These are phyloP conservation scores for Percina caprodes DNA, from an alignment of 2,113 vertebrate genomes.

Conservation along the genomic window DNA sequence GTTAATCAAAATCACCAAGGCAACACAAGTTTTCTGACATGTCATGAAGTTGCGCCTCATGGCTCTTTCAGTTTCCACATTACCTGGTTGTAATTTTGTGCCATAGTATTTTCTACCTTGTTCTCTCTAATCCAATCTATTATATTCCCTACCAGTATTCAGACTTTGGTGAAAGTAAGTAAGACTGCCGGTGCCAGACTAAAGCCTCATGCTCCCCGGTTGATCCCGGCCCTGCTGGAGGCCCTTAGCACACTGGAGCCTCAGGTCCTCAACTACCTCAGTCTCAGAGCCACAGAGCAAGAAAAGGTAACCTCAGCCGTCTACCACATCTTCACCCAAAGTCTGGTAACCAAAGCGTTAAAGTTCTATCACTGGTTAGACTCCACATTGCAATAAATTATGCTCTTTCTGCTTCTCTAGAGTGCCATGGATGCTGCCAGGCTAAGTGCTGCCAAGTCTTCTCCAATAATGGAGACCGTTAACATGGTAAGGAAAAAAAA, in stretches of 20 bases:
- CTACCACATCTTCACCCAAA: rapidly evolving
- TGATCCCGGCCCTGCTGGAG: conserved; percentile 95
- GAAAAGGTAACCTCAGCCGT: conserved; percentile 89
- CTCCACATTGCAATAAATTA: not conserved
- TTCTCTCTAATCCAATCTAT: not conserved
- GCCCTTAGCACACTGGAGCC: conserved; percentile 95
- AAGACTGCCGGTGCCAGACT: conserved; percentile 94
- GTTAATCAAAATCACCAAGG: not conserved
- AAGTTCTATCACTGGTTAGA: not conserved
- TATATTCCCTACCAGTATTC: conserved; percentile 85
- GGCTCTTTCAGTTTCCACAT: not conserved
- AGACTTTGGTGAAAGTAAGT: conserved; percentile 98
- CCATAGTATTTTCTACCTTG: not conserved
- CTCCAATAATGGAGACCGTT: conserved; percentile 99
- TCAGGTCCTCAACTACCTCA: conserved; percentile 98
- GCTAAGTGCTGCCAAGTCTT: conserved; percentile 96
- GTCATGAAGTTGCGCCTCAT: not conserved
- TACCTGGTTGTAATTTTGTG: not conserved
- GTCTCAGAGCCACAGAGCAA: conserved; percentile 95
- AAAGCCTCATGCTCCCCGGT: conserved; percentile 93
- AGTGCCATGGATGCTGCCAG: conserved; percentile 96
- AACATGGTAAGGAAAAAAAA: conserved; percentile 89
- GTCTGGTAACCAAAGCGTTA: not conserved
- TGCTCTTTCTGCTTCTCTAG: conserved; percentile 69
- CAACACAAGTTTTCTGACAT: not conserved